A percentile compares a stretch with the other conserved stretches of the same genome.
Conservation (phyloP, 2,797 vertebrate genomes). For the Cebuella pygmaea region DNA sequence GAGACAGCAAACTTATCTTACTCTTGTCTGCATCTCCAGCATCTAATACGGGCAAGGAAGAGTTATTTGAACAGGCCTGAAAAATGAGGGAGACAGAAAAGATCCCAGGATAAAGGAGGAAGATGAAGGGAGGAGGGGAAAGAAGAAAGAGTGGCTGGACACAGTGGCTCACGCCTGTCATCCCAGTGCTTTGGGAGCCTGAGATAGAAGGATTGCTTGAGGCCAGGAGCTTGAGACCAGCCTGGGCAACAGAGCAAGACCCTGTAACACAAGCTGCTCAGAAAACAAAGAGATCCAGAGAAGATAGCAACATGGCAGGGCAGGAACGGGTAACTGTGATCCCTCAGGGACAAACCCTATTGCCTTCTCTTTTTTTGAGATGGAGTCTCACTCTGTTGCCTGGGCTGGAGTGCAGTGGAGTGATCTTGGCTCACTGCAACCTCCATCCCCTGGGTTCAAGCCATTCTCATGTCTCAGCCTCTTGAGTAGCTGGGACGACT, state of each 20-base stretch:
- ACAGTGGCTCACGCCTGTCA: neutral
- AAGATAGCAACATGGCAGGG: neutral
- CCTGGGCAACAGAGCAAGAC: neutral
- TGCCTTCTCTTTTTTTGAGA: neutral
- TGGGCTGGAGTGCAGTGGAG: neutral
- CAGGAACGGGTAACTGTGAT: rapidly evolving
- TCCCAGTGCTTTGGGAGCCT: neutral
- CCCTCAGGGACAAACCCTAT: rapidly evolving
- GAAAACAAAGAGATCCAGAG: neutral
- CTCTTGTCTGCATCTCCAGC: neutral
- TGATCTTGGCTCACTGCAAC: neutral
- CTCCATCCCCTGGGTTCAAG: neutral
- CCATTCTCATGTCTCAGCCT: neutral
- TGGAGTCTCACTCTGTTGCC: neutral
- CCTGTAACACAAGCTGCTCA: neutral
- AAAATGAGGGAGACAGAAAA: neutral
- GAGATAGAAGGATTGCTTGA: neutral
- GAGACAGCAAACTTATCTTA: neutral
- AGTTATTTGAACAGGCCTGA: neutral
- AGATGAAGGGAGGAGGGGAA: neutral
- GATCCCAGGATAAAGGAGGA: neutral
- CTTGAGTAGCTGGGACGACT: neutral
- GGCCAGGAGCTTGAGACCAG: neutral
- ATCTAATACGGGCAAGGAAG: rapidly evolving
- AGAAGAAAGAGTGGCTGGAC: neutral